Base-by-base conservation (phyloP, 2,113 vertebrate genomes). In the Campylorhamphus procurvoides region DNA sequence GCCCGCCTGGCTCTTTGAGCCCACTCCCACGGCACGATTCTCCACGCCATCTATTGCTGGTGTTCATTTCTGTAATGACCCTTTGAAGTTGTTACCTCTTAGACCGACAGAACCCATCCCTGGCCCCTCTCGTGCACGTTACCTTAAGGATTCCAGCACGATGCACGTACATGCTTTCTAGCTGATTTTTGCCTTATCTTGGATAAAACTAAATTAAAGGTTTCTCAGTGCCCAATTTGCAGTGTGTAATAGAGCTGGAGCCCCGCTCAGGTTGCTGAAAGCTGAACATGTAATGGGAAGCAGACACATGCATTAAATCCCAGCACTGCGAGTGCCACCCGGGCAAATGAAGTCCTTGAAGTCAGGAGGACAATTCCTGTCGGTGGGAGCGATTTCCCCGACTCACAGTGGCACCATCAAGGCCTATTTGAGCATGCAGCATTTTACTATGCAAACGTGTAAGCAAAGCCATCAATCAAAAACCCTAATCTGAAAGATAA, bases 331-430 rank as follows among this genome's bases (percentile, higher is more conserved):
- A 84, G 40, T 52, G 75, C 68, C 75, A 93, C 58, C 73, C 44
- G 37, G 68, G 90, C 68, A 95, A 93, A 96, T 93, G 14, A 92
- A 90, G 86, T 9, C 88, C 94, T 93, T 93, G 93, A 96, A 95
- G 92, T 84, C 66, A 28, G 53, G 4, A 58, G 64, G 72, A 68
- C 3, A 35, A 53, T 68, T 90, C 60, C 72, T 29, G 28, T 13
- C 5, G 68, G 90, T 23, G 74, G 37, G 17, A 91, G 62, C 27
- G 74, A 86, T 81, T 89, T 35, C 40, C 59, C 64, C 56, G 44
- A 77, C 63, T 15, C 72, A 77, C 33, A 67, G 52, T 35, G 33
- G 73, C 68, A 56, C n/a, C 67, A 95, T 25, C 20, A 4, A 86
- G 66, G 67, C 39, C 39, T 40, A 50, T 63, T 75, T 44, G 19